Percentiles rank a stretch among this genome's conserved stretches.
Evolutionary conservation across 2,888 invertebrate species (phyloP).

Genomic region (Trichopoda pennipes): DNA sequence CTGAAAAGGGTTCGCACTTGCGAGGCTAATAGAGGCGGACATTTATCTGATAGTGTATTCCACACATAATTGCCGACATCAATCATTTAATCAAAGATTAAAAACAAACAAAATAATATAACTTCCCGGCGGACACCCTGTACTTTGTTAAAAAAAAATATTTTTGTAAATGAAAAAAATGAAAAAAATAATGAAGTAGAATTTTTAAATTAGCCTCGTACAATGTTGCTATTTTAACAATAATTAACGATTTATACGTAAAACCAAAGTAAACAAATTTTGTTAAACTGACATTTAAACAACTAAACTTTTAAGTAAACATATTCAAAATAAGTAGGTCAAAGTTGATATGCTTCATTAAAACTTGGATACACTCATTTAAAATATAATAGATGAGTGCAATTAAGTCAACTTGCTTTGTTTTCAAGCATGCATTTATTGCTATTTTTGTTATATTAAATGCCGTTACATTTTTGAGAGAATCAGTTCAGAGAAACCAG

Average conservation of each 20-base stretch:
- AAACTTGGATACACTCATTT: neutral
- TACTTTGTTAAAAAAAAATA: no score
- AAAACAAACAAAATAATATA: no score
- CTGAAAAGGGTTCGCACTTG: no score
- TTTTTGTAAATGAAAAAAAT: no score
- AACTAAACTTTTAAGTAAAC: neutral
- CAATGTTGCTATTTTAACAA: no score
- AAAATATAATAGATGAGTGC: neutral
- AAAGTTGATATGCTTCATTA: slow-evolving; percentile 52
- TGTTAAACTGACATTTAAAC: neutral
- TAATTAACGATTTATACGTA: neutral
- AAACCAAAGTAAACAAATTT: no score
- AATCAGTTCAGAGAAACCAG: no score
- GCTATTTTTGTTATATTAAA: neutral
- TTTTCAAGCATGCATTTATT: neutral
- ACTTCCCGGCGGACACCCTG: no score
- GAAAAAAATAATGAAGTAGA: neutral
- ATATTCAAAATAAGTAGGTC: slow-evolving; percentile 36
- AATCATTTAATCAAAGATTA: no score
- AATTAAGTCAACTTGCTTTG: neutral
- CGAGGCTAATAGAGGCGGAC: no score
- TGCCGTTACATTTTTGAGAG: neutral
- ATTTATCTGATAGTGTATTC: no score
- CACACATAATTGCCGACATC: no score
- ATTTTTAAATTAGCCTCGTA: neutral